Evolutionary conservation across 2,113 vertebrate species (phyloP).

Genomic region (Peromyscus californicus): DNA sequence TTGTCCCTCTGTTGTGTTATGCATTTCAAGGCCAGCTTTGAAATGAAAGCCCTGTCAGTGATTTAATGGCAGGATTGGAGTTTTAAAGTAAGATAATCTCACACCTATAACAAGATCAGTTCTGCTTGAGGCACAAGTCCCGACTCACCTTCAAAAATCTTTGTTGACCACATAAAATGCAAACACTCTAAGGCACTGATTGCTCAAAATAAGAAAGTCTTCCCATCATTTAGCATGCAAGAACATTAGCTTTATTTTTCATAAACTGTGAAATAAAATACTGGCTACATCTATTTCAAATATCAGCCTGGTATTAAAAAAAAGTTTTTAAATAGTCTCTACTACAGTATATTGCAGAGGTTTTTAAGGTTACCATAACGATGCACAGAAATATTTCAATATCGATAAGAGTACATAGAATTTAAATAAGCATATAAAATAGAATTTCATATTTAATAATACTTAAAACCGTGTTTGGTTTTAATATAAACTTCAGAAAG

Average conservation of each 20-base stretch:
- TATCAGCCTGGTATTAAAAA: conserved; percentile 34
- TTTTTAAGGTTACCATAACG: neutral
- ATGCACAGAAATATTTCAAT: neutral
- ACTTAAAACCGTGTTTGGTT: neutral
- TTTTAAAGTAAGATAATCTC: conserved; percentile 78
- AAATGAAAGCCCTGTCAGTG: conserved; percentile 74
- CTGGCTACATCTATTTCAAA: conserved; percentile 19
- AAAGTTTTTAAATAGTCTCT: neutral
- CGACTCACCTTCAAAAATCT: conserved; percentile 73
- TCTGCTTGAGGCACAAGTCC: conserved; percentile 65
- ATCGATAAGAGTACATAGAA: neutral
- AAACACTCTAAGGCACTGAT: conserved; percentile 26
- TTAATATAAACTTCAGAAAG: neutral
- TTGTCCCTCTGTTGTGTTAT: conserved; percentile 79
- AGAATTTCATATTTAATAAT: conserved; percentile 36
- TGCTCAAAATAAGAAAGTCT: conserved; percentile 49
- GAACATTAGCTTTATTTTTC: conserved; percentile 55
- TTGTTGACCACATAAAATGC: conserved; percentile 53
- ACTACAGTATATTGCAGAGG: neutral
- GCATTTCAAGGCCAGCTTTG: conserved; percentile 74
- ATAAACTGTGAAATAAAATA: conserved; percentile 59
- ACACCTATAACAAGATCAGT: conserved; percentile 77
- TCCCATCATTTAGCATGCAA: conserved; percentile 16
- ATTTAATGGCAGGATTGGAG: conserved; percentile 77
- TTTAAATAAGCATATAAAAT: conserved; percentile 42